Evolutionary conservation across 2,113 vertebrate genomes (phyloP), one percentile per base, ranked within the genome.

Genomic region (Desmodus rotundus): DNA sequence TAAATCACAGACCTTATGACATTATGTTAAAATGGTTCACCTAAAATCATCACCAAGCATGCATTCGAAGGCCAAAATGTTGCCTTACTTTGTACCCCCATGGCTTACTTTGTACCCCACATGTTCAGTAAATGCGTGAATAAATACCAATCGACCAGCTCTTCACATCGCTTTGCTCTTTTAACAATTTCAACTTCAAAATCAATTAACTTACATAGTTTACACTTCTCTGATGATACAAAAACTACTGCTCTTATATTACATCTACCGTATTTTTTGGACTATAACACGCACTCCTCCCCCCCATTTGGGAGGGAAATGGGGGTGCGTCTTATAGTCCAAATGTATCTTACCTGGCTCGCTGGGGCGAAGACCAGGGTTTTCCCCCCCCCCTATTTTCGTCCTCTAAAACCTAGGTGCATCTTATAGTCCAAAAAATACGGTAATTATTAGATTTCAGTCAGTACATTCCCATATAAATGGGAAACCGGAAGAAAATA

Each of bases 131-230:
- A 93, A 72, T 65, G 56, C 17, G 28, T 86, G 8, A 56, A 91
- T 87, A 26, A 95, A 47, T n/a, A 63, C 14, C 50, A 68, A 15
- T 81, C 31, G 81, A 89, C 36, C 20, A 89, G 52, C 36, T 77
- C 56, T 81, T 81, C 65, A 87, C 9, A 38, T 52, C 24, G 47
- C 9, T 38, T 54, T 82, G 11, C 56, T 78, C 72, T 96, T 91
- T 89, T 13, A 86, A 96, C 36, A 89, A 91, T 77, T n/a, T 87
- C 28, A 93, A 91, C 31, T 83, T 38, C 61, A 87, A 82, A 91
- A 50, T 92, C 41, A 87, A 90, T 87, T 82, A 76, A 63, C 17
- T 74, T 67, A 47, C 26, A 58, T 58, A 76, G 50, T 87, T 56
- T 67, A 43, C 94, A 74, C 31, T 20, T 74, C 63, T 58, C n/a